Base-by-base conservation (phyloP, 2,797 vertebrate species). In the Botia almorhae region DNA sequence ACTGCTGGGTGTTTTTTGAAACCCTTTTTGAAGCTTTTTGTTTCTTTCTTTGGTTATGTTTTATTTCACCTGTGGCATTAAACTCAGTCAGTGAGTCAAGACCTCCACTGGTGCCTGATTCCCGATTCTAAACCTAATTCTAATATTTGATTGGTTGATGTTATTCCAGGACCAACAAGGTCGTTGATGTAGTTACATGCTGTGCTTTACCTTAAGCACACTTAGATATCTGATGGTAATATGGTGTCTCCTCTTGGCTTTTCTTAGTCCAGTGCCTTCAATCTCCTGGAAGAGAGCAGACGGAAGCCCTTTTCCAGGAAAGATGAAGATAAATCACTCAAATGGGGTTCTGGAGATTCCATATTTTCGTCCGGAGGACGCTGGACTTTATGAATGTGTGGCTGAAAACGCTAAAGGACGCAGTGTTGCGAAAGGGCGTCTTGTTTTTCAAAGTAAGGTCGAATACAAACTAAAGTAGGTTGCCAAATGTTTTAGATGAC, bases 301-400 rank as follows among this genome's bases (percentile, higher is more conserved):
- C 64, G 95, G 96, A 85, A 96, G 94, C 84, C 93, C 95, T 2
- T 92, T 98, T 48, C 94, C 96, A 7, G 93, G 95, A 81, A 98
- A 98, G 87, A 96, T 97, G 82, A 94, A 97, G 87, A 94, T 96
- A 69, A 96, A 96, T 92, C 94, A 93, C 69, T 95, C 95, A 0
- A 96, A 91, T 8, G 96, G 96, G 17, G 94, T 97, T 73, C 93
- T 98, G 7, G 96, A 98, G 90, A 97, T 98, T 87, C 96, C 96
- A 72, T 97, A 97, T 82, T 98, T 98, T 83, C 95, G 96, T 81
- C 96, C 96, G 8, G 96, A 97, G 80, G 97, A 99, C 2, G 92
- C 96, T 0, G 96, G 96, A 0, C 81, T 88, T 29, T 98, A 97
- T 1, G 96, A 98, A 72, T 98, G 97, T 0, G 85, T 96, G 16